These are phyloP conservation scores for Meriones psammophilus DNA, from an alignment of 2,797 vertebrate genomes.

Conservation along the genomic window DNA sequence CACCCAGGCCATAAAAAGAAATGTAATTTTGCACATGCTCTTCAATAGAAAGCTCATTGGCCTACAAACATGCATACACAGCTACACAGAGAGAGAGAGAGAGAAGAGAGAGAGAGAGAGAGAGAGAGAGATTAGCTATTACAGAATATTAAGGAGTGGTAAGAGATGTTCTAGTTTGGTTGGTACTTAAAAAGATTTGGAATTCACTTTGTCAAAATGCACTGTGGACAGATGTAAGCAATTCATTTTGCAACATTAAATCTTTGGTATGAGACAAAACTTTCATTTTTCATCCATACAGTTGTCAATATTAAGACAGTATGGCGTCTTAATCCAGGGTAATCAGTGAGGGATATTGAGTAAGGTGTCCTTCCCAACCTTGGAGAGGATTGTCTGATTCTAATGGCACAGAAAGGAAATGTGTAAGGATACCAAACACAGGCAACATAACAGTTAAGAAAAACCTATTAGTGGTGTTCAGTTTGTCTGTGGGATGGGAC, in stretches of 20 bases:
- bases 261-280: not conserved
- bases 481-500: not conserved
- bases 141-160: not conserved
- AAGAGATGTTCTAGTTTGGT: not conserved
- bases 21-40: accelerated
- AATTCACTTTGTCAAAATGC: not conserved
- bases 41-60: not conserved
- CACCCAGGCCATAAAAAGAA: not conserved
- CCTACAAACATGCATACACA: not conserved
- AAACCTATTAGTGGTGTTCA: not conserved
- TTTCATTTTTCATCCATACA: not conserved
- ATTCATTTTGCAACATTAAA: not conserved
- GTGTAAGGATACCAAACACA: not conserved
- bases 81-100: not conserved
- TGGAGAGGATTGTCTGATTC: not conserved
- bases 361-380: not conserved
- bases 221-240: not conserved
- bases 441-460: not conserved
- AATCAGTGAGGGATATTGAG: accelerated
- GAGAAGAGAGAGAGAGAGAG: no score
- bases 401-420: not conserved
- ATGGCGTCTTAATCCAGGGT: not conserved
- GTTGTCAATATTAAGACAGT: not conserved
- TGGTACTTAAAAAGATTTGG: not conserved
- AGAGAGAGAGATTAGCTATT: not conserved